Percentiles rank a stretch among this genome's conserved stretches.
Evolutionary conservation across 2,113 vertebrate genomes (phyloP).

Genomic region (Tragelaphus imberbis): DNA sequence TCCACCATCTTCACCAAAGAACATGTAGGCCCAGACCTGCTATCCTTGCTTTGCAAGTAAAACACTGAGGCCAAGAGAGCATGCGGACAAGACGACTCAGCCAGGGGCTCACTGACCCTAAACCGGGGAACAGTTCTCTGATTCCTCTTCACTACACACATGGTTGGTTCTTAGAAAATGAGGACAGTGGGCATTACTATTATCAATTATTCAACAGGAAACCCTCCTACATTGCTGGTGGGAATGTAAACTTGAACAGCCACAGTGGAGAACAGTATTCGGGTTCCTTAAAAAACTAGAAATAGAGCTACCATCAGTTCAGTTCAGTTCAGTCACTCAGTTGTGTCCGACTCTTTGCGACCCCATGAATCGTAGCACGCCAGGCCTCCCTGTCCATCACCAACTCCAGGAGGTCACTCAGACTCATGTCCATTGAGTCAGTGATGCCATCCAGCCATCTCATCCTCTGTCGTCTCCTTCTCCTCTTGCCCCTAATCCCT

Average conservation of each 20-base stretch:
- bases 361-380: too few relatives aligned
- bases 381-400: too few relatives aligned
- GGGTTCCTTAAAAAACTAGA: background rate
- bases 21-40: background rate
- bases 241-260: background rate
- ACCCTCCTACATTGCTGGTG: background rate
- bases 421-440: too few relatives aligned
- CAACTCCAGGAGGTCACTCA: too few relatives aligned
- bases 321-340: too few relatives aligned
- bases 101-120: background rate
- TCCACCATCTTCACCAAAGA: background rate
- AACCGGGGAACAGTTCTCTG: background rate
- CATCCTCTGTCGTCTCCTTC: too few relatives aligned
- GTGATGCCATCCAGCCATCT: too few relatives aligned
- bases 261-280: background rate
- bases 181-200: background rate
- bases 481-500: too few relatives aligned
- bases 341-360: too few relatives aligned
- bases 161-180: background rate
- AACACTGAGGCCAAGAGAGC: background rate
- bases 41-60: background rate
- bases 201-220: background rate
- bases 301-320: background rate
- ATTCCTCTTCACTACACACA: background rate
- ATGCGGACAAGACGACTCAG: rapidly evolving